phyloP scores from a whole-genome alignment of 2,888 invertebrate genomes.

The Petrophora chlorosata region DNA sequence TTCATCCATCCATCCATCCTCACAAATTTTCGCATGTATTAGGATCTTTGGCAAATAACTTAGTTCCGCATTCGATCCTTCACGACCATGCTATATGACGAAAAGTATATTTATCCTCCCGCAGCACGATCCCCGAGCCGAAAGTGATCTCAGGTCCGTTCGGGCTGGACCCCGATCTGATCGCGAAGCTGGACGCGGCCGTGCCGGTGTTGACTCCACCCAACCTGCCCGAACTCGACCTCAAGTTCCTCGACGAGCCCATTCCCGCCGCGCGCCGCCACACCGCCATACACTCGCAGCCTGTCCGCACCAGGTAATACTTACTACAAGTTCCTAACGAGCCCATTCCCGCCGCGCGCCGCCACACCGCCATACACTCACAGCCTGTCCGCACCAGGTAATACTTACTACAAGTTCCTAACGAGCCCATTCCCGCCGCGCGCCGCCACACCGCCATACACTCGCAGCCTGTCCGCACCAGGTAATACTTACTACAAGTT shows the following conservation, averaged over 20 bases:
- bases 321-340: conserved; percentile 76
- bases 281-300: conserved; percentile 42
- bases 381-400: conserved; percentile 53
- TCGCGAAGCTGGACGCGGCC: conserved; percentile 87
- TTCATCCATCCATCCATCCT: too few relatives aligned
- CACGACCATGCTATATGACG: too few relatives aligned
- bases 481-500: conserved; percentile 63
- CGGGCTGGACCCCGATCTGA: conserved; percentile 88
- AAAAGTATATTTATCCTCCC: background rate
- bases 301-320: conserved; percentile 52
- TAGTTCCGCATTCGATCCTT: too few relatives aligned
- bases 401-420: conserved; percentile 69
- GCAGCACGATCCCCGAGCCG: conserved; percentile 71
- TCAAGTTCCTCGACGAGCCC: conserved; percentile 78
- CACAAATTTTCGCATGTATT: too few relatives aligned
- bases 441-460: conserved; percentile 52
- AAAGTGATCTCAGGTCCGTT: conserved; percentile 88
- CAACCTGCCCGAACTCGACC: conserved; percentile 71
- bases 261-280: conserved; percentile 65
- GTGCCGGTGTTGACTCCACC: conserved; percentile 59
- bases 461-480: conserved; percentile 47
- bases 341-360: conserved; percentile 66
- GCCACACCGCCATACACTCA: conserved; percentile 47
- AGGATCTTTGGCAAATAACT: too few relatives aligned
- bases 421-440: conserved; percentile 71